Percentiles rank a stretch among this genome's conserved stretches.
phyloP scores from a whole-genome alignment of 2,113 vertebrate genomes.

The Cinclus cinclus region DNA sequence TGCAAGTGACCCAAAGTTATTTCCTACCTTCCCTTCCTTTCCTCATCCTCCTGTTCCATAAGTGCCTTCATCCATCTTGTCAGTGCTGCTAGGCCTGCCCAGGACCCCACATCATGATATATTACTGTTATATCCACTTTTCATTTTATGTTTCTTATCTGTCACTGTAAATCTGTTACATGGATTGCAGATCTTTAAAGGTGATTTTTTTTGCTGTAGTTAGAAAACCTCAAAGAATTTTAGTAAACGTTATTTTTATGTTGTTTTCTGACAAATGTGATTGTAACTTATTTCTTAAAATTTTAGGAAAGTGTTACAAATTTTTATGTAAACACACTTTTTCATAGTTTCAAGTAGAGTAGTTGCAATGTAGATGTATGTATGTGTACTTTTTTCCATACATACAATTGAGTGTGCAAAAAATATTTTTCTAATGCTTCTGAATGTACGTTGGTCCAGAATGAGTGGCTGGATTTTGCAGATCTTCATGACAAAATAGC shows the following conservation, averaged over 20 bases:
- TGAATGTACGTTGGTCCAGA: background rate
- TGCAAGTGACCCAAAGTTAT: background rate
- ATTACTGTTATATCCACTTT: background rate
- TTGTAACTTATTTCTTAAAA: background rate
- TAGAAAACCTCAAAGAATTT: background rate
- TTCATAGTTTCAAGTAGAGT: background rate
- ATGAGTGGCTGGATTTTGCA: background rate
- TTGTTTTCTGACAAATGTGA: background rate
- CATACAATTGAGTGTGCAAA: background rate
- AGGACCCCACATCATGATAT: accelerated
- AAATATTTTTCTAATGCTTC: conserved; percentile 46
- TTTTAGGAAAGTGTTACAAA: background rate
- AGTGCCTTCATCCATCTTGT: background rate
- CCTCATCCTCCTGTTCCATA: accelerated
- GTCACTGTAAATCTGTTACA: background rate
- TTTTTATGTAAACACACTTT: background rate
- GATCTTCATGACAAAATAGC: background rate
- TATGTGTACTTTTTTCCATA: background rate
- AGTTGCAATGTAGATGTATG: background rate
- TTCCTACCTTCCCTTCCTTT: background rate
- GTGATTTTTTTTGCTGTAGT: background rate
- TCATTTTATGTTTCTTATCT: background rate
- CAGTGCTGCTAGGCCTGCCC: background rate
- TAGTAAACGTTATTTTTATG: background rate
- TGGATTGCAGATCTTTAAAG: background rate